phyloP scores from a whole-genome alignment of 2,113 vertebrate species.

The Ochotona princeps region DNA sequence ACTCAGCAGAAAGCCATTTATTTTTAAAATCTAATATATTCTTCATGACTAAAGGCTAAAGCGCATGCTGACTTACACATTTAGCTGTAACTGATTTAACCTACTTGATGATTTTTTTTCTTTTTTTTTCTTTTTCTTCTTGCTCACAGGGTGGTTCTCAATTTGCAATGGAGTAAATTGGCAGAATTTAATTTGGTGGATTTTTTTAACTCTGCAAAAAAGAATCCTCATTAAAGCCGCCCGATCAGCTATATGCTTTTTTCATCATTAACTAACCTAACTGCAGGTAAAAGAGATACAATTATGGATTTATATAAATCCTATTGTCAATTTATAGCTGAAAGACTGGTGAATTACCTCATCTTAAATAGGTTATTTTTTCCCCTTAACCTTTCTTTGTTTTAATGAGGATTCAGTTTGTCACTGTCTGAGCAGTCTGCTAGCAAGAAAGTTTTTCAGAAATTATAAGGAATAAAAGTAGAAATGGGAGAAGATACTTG shows the following conservation, averaged over 20 bases:
- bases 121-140: not conserved
- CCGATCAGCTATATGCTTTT: constrained; percentile 91
- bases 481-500: constrained; percentile 66
- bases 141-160: constrained; percentile 93
- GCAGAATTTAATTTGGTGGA: constrained; percentile 98
- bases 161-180: constrained; percentile 96
- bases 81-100: constrained; percentile 95
- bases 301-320: constrained; percentile 97
- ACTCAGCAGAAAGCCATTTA: constrained; percentile 94
- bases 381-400: constrained; percentile 90
- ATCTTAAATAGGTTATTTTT: constrained; percentile 91
- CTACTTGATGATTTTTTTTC: constrained; percentile 90
- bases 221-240: constrained; percentile 97
- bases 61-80: constrained; percentile 95
- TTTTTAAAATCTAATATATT: constrained; percentile 97
- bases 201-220: constrained; percentile 95
- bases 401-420: constrained; percentile 95
- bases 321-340: constrained; percentile 98
- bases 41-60: constrained; percentile 92
- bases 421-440: constrained; percentile 86
- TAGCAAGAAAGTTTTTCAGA: constrained; percentile 86
- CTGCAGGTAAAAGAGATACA: constrained; percentile 96
- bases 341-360: constrained; percentile 91
- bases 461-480: constrained; percentile 78
- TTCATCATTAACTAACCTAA: constrained; percentile 96